Conservation (phyloP, 2,113 vertebrate genomes). For the Holacanthus passer region DNA sequence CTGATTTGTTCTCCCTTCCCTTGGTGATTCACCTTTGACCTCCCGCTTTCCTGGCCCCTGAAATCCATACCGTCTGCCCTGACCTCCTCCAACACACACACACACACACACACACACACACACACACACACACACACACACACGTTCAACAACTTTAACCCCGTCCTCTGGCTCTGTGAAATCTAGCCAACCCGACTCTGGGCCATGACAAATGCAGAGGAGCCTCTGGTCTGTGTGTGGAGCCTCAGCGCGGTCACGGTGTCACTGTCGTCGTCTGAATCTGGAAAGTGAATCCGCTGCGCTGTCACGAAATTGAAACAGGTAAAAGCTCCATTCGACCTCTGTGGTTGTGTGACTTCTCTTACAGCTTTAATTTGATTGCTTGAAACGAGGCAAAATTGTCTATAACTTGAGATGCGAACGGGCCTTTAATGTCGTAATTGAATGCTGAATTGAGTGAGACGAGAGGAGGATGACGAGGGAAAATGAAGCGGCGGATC, state of each 20-base stretch:
- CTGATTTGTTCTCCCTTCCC: slow-evolving; percentile 41
- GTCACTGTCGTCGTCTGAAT: slow-evolving; percentile 3
- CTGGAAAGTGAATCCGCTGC: slow-evolving; percentile 32
- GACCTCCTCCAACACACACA: slow-evolving; percentile 30
- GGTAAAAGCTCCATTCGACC: not conserved
- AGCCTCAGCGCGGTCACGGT: not conserved
- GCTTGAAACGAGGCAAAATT: not conserved
- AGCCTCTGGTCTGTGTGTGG: slow-evolving; percentile 26
- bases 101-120: slow-evolving; percentile 9
- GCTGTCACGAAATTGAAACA: not conserved
- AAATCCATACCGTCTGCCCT: slow-evolving; percentile 46
- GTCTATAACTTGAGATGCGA: not conserved
- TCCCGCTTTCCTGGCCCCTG: slow-evolving; percentile 44
- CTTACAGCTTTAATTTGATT: not conserved
- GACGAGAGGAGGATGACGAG: not conserved
- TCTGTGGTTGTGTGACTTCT: not conserved
- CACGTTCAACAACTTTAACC: slow-evolving; percentile 11
- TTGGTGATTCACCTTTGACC: slow-evolving; percentile 37
- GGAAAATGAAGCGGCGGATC: slow-evolving; percentile 22
- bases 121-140: not conserved
- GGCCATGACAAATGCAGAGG: slow-evolving; percentile 60
- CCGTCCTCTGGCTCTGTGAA: slow-evolving; percentile 23
- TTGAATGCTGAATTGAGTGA: not conserved
- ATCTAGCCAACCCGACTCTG: slow-evolving; percentile 11
- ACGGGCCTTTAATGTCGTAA: not conserved